phyloP scores from a whole-genome alignment of 1,140 invertebrate species.

The Pseudomyrmex cubaensis region DNA sequence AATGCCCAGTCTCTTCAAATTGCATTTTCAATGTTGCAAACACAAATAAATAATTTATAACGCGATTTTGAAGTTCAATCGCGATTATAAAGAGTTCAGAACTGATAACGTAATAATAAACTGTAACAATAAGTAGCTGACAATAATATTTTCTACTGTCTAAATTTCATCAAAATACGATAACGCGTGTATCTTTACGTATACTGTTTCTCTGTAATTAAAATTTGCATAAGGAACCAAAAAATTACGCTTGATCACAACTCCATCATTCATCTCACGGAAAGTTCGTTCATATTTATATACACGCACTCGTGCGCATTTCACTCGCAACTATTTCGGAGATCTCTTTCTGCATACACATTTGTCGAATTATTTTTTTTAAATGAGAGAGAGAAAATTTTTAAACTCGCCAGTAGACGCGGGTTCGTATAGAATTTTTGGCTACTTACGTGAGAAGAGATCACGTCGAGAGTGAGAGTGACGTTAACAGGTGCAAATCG shows the following conservation, averaged over 20 bases:
- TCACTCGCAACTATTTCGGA: not conserved
- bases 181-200: not conserved
- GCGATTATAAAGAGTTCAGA: too few relatives aligned
- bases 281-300: slow-evolving; percentile 38
- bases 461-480: slow-evolving; percentile 3
- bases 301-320: slow-evolving; percentile 4
- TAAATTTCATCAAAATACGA: not conserved
- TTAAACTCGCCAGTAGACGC: too few relatives aligned
- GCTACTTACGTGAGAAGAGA: slow-evolving; percentile 28
- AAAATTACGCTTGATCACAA: not conserved
- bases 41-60: not conserved
- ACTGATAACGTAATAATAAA: not conserved
- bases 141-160: not conserved
- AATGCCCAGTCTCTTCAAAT: not conserved
- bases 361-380: not conserved
- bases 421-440: not conserved
- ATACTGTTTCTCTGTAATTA: not conserved
- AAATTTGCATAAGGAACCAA: not conserved
- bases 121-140: not conserved
- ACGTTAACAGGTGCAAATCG: slow-evolving; percentile 68
- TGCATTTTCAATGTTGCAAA: not conserved
- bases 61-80: not conserved
- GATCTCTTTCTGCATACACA: too few relatives aligned
- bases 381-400: too few relatives aligned
- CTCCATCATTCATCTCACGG: not conserved